phyloP scores from a whole-genome alignment of 2,888 invertebrate genomes.

The Scaptomyza tumidula region DNA sequence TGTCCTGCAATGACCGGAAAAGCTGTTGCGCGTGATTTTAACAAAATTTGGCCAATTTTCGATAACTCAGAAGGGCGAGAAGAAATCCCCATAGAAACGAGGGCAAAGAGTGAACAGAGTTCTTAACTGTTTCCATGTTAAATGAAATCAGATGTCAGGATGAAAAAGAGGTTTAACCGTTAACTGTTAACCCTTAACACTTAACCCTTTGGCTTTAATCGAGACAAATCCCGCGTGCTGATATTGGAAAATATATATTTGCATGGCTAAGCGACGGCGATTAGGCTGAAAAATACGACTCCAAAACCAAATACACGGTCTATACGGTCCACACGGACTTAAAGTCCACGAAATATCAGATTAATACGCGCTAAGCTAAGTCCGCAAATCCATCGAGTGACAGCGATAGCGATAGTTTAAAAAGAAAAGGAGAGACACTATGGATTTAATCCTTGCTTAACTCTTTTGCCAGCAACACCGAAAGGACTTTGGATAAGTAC shows the following conservation, averaged over 20 bases:
- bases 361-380: conserved; percentile 73
- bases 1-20: conserved; percentile 50
- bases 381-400: conserved; percentile 45
- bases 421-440: not conserved
- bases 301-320: conserved; percentile 7
- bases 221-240: conserved; percentile 53
- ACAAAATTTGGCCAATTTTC: conserved; percentile 81
- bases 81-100: too few species aligned
- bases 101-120: conserved; percentile 5
- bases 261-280: conserved; percentile 76
- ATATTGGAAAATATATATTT: conserved; percentile 76
- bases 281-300: conserved; percentile 53
- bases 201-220: conserved; percentile 55
- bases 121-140: conserved; percentile 33
- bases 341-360: conserved; percentile 66
- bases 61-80: not conserved
- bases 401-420: conserved; percentile 7
- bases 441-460: conserved; percentile 72
- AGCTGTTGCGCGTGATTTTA: conserved; percentile 72
- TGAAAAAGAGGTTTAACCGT: conserved; percentile 31
- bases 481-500: conserved; percentile 7
- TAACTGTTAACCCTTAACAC: conserved; percentile 14
- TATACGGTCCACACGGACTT: conserved; percentile 28
- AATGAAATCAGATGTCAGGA: conserved; percentile 66
- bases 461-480: conserved; percentile 62